phyloP scores from a whole-genome alignment of 2,797 vertebrate genomes.

The Hozukius guyotensis region DNA sequence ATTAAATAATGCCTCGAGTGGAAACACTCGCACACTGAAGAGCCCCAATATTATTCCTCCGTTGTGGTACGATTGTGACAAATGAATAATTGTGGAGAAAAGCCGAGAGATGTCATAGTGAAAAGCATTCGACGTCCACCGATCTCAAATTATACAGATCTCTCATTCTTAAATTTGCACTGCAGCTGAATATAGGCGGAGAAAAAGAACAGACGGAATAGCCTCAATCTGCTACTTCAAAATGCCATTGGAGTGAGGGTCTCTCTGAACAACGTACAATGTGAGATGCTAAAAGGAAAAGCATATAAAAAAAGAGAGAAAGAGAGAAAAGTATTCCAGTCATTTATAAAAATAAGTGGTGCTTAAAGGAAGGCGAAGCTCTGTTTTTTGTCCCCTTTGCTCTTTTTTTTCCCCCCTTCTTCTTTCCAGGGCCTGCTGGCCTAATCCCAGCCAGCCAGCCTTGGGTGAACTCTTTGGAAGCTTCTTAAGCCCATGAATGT shows the following conservation, averaged over 20 bases:
- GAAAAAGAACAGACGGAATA: conserved; percentile 42
- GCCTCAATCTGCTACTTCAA: conserved; percentile 58
- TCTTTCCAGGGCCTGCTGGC: conserved; percentile 84
- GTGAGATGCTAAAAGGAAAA: conserved; percentile 47
- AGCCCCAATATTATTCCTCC: neutral
- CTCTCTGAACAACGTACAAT: conserved; percentile 58
- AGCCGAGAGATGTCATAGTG: conserved; percentile 4
- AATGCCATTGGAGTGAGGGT: conserved; percentile 30
- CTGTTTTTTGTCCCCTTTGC: conserved; percentile 77
- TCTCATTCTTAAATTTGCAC: conserved; percentile 52
- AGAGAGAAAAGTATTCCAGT: conserved; percentile 74
- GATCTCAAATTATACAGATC: conserved; percentile 43
- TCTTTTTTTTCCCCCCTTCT: conserved; percentile 72
- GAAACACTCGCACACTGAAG: neutral
- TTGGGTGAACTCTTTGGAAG: conserved; percentile 87
- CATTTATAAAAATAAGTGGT: conserved; percentile 83
- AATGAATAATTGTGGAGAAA: conserved; percentile 31
- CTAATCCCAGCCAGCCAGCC: conserved; percentile 86
- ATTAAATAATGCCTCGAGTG: conserved; percentile 1
- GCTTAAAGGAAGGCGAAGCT: conserved; percentile 74
- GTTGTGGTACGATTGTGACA: neutral
- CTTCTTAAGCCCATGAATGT: conserved; percentile 89
- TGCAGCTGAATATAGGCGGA: conserved; percentile 51
- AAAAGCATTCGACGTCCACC: conserved; percentile 33
- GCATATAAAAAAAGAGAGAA: conserved; percentile 51